Evolutionary conservation across 2,888 invertebrate species (phyloP), one percentile per base, ranked within the genome.

Genomic region (Drosophila austrosaltans): DNA sequence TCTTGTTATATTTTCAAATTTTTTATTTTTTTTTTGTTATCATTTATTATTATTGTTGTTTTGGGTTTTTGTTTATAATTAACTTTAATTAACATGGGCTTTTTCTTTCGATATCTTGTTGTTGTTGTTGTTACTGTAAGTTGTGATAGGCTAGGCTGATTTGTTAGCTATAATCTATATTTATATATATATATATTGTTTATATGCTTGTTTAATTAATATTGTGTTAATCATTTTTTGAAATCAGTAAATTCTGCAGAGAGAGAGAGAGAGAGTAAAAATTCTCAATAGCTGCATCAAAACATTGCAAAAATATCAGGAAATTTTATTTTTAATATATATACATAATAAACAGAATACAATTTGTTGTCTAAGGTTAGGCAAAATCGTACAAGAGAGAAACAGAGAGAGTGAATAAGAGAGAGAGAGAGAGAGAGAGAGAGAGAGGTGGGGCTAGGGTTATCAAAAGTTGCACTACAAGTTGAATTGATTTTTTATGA

Each of bases 1-100:
- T 58, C 32, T 64, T 60, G 64, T 71, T 79, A 69, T 77, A 44
- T 39, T 73, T 69, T 72, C 75, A 66, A 80, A 76, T 66, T 77
- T 71, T 70, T 71, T 64, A 69, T 87, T 82, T 75, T 80, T 69
- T 82, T 75, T 80, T 69, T 75, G 56, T 69, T 76, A 82, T 80
- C 67, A 78, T 62, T 39, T 69, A 61, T 69, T 48, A 48, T 48
- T 48, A 25, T 48, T 48, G 22, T 48, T 16, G 16, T 16, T 16
- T 48, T 36, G 7, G 36, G 48, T 8, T 48, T 25, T 3, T 16
- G 16, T 48, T 48, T 48, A 48, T 25, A 48, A 48, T 82, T 72
- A 81, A 81, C 69, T 81, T 65, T 54, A 65, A 56, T 65, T 65
- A 39, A 71, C 72, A 44, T 82, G 62, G 63, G 36, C 57, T 61